phyloP scores from a whole-genome alignment of 2,113 vertebrate genomes.

The Cichladusa arquata region DNA sequence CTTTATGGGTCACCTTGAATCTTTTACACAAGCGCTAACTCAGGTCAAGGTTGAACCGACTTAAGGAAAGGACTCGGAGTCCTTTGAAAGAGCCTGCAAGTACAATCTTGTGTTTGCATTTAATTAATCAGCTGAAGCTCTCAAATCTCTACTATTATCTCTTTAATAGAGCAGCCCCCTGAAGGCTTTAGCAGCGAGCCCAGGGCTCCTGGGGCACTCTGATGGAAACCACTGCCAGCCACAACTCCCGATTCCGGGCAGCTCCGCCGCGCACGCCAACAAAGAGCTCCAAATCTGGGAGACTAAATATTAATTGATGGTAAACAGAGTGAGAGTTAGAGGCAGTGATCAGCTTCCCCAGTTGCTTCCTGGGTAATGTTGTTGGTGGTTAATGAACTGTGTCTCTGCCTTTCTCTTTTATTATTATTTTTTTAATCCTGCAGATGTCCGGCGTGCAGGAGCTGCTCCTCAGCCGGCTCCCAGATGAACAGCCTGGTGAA shows the following conservation, averaged over 20 bases:
- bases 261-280: neutral
- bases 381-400: constrained; percentile 43
- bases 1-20: constrained; percentile 5
- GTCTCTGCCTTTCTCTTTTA: neutral
- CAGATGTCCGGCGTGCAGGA: constrained; percentile 15
- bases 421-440: neutral
- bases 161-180: constrained; percentile 4
- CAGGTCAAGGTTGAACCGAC: constrained; percentile 36
- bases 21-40: neutral
- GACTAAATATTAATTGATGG: constrained; percentile 46
- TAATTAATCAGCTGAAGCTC: constrained; percentile 54
- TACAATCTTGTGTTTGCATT: constrained; percentile 50
- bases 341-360: constrained; percentile 34
- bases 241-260: neutral
- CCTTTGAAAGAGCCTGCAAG: neutral
- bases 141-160: constrained; percentile 51
- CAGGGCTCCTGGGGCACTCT: rapidly evolving
- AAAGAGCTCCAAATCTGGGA: neutral
- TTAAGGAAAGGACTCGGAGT: neutral
- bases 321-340: constrained; percentile 43
- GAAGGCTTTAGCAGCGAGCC: neutral
- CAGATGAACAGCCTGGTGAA: constrained; percentile 42
- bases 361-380: neutral
- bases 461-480: constrained; percentile 2
- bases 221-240: neutral